Conservation (phyloP, 2,113 vertebrate species). For the Pomatostomus ruficeps region DNA sequence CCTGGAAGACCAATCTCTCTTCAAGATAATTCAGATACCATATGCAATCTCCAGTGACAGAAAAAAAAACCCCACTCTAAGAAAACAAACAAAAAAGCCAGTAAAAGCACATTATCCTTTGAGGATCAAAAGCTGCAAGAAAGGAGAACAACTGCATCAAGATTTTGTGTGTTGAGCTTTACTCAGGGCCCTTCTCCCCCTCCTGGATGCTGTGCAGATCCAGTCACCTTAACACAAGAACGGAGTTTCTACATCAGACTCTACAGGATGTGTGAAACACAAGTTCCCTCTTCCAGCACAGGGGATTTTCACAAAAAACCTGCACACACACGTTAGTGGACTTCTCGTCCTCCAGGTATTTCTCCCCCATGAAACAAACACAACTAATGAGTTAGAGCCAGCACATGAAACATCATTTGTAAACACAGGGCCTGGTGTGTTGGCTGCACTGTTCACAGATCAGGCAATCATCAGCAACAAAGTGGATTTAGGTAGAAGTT, state of each 20-base stretch:
- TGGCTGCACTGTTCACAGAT: neutral
- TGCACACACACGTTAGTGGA: accelerated
- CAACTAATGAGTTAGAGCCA: neutral
- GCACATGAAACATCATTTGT: neutral
- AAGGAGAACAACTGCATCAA: neutral
- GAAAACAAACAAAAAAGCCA: neutral
- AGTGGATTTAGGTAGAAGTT: neutral
- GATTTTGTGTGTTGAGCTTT: neutral
- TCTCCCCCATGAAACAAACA: neutral
- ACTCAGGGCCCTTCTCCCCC: neutral
- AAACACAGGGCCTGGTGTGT: accelerated
- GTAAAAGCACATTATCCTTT: neutral
- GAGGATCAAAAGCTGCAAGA: neutral
- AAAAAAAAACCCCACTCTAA: neutral
- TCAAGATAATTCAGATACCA: neutral
- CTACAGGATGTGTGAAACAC: neutral
- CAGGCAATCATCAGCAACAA: neutral
- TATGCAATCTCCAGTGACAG: neutral
- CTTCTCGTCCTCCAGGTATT: neutral
- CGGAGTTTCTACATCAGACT: neutral
- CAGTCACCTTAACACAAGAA: neutral
- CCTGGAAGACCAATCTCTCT: neutral
- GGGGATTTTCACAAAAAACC: neutral
- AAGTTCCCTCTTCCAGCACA: neutral
- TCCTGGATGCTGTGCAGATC: neutral